Evolutionary conservation across 2,113 vertebrate genomes (phyloP), one percentile per base, ranked within the genome.

Genomic region (Octodon degus): DNA sequence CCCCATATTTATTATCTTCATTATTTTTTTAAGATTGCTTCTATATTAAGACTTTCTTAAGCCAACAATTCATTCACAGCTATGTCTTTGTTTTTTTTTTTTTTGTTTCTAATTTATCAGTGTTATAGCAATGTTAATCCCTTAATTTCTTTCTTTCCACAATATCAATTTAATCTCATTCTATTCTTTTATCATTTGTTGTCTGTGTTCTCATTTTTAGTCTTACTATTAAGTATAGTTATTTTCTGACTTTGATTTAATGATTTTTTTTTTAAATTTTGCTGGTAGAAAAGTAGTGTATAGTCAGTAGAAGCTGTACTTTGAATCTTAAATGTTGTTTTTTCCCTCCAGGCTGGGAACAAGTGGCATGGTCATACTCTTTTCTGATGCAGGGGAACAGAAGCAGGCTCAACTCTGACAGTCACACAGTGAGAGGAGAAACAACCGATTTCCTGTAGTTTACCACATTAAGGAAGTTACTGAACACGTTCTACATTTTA

Each of bases 61-160:
- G 62, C 50, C 8, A 91, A 6, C 40, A 65, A 60, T 83, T 95
- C 10, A 83, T 91, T 86, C 72, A 62, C 5, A 92, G 62, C 3
- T 34, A 8, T 86, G 55, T 67, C 11, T 67, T 13, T 76, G 34
- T 8, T 55, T 55, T 55, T 55, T 16, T 16, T 85, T 90, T 67
- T 7, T 94, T 79, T 93, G 32, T 86, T 89, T 82, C 16, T 88
- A 53, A 93, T 37, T 86, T 74, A 86, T 20, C 85, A 37, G 37
- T 89, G 89, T 96, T 93, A 47, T 80, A 62, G 47, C 55, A 87
- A 43, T 82, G 50, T 0, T 43, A 70, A 43, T 34, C 32, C 83
- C 19, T 90, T 90, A 81, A 62, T 77, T 87, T 96, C 34, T 81
- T 63, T 93, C 20, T 25, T 25, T 53, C 4, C 70, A 34, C 14